Evolutionary conservation across 2,113 vertebrate species (phyloP).

Genomic region (Forbesichthys papilliferus): DNA sequence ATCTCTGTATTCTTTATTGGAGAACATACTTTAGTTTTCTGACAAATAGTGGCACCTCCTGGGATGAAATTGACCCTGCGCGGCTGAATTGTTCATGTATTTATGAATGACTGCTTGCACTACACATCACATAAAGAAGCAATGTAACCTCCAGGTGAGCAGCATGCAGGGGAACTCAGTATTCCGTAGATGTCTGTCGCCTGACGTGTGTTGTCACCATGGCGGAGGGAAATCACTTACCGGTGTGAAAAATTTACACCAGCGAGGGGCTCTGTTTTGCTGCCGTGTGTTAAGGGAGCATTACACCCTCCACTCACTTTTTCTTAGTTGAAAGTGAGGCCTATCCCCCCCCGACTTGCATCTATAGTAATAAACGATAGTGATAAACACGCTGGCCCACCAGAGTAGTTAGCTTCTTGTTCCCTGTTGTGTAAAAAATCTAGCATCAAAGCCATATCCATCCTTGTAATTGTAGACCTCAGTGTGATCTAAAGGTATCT

Average conservation of each 20-base stretch:
- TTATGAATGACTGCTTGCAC: conserved; percentile 1
- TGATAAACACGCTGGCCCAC: conserved; percentile 24
- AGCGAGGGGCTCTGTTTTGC: conserved; percentile 52
- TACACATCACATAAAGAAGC: conserved; percentile 14
- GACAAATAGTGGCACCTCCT: not conserved
- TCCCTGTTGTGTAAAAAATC: conserved; percentile 19
- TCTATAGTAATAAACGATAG: conserved; percentile 45
- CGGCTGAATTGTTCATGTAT: not conserved
- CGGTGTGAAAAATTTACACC: conserved; percentile 50
- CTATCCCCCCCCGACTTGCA: conserved; percentile 20
- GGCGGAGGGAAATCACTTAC: conserved; percentile 57
- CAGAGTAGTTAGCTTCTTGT: conserved; percentile 27
- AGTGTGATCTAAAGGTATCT: conserved; percentile 23
- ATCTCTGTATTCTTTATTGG: conserved; percentile 18
- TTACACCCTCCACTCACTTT: conserved; percentile 42
- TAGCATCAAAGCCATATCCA: conserved; percentile 23
- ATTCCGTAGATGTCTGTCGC: conserved; percentile 35
- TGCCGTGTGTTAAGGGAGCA: conserved; percentile 55
- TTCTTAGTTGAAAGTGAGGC: conserved; percentile 49
- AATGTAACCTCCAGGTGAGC: conserved; percentile 9
- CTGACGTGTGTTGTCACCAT: conserved; percentile 30
- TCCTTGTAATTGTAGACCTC: conserved; percentile 18
- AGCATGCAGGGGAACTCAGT: conserved; percentile 23
- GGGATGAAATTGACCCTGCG: conserved; percentile 9
- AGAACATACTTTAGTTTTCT: not conserved